phyloP scores from a whole-genome alignment of 2,113 vertebrate genomes.

The Boulengeromyrus knoepffleri region DNA sequence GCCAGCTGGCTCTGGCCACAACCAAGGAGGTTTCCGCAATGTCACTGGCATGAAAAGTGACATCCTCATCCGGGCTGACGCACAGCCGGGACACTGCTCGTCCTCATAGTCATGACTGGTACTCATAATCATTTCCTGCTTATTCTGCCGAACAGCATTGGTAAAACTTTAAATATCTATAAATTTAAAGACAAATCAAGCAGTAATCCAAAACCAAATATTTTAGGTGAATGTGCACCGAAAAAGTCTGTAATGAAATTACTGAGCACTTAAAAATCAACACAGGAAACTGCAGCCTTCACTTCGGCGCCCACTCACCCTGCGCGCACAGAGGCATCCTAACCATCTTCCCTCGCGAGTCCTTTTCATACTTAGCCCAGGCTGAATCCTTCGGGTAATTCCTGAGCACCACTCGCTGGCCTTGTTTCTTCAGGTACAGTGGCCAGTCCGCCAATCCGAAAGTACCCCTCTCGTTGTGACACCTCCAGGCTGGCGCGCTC shows the following conservation, averaged over 20 bases:
- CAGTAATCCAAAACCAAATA: not conserved
- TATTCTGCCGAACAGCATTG: not conserved
- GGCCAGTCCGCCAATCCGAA: slow-evolving; percentile 63
- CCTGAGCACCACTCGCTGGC: slow-evolving; percentile 57
- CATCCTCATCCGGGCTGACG: not conserved
- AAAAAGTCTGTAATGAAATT: not conserved
- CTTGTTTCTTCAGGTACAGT: slow-evolving; percentile 73
- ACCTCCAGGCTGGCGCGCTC: slow-evolving; percentile 70
- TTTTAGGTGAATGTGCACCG: not conserved
- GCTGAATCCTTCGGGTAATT: slow-evolving; percentile 58
- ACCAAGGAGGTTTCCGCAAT: not conserved
- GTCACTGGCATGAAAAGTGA: not conserved
- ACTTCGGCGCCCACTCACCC: not conserved
- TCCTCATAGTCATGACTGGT: not conserved
- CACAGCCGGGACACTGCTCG: not conserved
- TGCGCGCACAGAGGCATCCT: slow-evolving; percentile 59
- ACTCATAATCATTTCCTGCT: not conserved
- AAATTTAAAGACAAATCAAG: not conserved
- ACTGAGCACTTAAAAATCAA: not conserved
- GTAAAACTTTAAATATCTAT: not conserved
- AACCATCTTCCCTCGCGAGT: slow-evolving; percentile 45
- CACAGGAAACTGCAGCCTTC: not conserved
- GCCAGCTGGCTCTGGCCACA: not conserved
- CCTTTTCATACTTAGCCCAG: slow-evolving; percentile 68
- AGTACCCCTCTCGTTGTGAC: slow-evolving; percentile 53